Evolutionary conservation across 2,888 invertebrate genomes (phyloP), one percentile per base, ranked within the genome.

Genomic region (Anthoptus insignis): DNA sequence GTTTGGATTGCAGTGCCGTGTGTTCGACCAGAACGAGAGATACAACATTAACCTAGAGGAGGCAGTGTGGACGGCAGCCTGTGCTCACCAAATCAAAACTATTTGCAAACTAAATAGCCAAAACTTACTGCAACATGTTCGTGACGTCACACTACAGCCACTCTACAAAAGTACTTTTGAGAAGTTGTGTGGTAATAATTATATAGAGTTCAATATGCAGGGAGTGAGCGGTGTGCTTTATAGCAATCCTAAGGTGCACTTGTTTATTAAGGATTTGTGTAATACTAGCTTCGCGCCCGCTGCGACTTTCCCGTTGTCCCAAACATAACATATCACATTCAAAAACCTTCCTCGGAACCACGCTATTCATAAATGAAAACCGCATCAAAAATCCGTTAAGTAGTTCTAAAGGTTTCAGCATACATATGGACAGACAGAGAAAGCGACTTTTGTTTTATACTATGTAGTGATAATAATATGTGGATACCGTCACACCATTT

Each of bases 1-100:
- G 47, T 22, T 27, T 21, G n/a, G 24, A 34, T 82, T 87, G 49
- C 87, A 94, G 93, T 93, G 91, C 53, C 87, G 95, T 75, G 94
- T 96, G 0, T 96, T 96, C 81, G 96, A 96, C 71, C 94, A 94
- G 75, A 95, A 95, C 67, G 95, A 95, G 76, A 86, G 92, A 66
- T 95, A 95, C 84, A 96, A 96, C 78, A 88, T 92, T 45, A 94
- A 90, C 75, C 83, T 94, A 47, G 96, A 96, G 83, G 94, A 93
- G 64, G 81, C 89, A 0, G 71, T 88, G 6, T 86, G 91, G 85
- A 84, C 86, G 0, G 73, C 71, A 56, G 77, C 80, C 0, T 91
- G 89, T 69, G 87, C 84, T 0, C 75, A 80, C 7, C 68, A 65
- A 22, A 73, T 87, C 11, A 58, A 73, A 9, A 16, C 70, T 0